Percentiles rank a stretch among this genome's conserved stretches.
These are phyloP conservation scores for Apostichopus parvimensis DNA, from an alignment of 35 echinoderm and acorn worm species.

Conservation along the genomic window DNA sequence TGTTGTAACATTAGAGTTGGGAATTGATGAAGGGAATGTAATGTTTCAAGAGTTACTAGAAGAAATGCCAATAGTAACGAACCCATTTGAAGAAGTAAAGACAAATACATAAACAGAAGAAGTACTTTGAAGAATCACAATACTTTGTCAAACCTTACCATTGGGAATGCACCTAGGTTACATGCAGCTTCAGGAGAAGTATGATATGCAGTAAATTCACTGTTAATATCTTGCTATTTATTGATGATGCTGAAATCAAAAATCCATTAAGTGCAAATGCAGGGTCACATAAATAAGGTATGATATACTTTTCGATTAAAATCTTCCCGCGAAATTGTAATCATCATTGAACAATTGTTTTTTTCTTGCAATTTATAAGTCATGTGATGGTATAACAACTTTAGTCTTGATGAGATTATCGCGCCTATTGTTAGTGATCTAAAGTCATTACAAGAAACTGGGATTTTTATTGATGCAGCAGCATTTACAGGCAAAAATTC, in stretches of 20 bases:
- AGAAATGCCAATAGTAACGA: not conserved
- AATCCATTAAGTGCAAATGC: conserved; percentile 63
- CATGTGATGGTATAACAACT: conserved; percentile 42
- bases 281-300: conserved; percentile 56
- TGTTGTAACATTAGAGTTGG: no score
- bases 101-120: conserved; percentile 13
- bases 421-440: not conserved
- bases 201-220: not conserved
- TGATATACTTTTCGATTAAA: conserved; percentile 49
- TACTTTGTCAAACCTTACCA: conserved; percentile 13
- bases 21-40: no score
- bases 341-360: conserved; percentile 41
- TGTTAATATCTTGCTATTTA: not conserved
- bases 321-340: conserved; percentile 46
- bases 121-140: conserved; percentile 3
- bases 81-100: conserved; percentile 15
- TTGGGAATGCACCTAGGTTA: not conserved
- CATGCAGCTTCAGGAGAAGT: not conserved
- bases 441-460: not conserved
- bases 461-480: no score
- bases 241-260: conserved; percentile 58
- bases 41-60: not conserved
- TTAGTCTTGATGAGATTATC: not conserved
- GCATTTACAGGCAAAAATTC: no score
- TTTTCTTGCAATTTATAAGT: conserved; percentile 49